phyloP scores from a whole-genome alignment of 2,888 invertebrate species.

The Sacculina carcini region DNA sequence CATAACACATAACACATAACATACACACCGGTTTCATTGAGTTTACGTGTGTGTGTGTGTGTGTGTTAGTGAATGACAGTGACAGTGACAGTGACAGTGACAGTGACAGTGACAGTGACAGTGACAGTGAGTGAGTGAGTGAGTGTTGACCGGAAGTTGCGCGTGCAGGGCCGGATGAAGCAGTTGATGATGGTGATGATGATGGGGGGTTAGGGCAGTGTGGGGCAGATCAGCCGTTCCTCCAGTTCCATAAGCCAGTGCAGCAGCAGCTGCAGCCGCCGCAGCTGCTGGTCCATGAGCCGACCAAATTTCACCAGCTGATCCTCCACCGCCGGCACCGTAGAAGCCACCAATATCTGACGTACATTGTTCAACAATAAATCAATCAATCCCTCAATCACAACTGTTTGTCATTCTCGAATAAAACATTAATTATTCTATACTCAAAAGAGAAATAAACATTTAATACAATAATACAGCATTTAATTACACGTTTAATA shows the following conservation, averaged over 20 bases:
- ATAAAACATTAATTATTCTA: too few species aligned
- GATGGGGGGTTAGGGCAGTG: slow-evolving; percentile 32
- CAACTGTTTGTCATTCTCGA: too few species aligned
- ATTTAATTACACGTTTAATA: too few species aligned
- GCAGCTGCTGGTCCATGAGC: too few species aligned
- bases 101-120: slow-evolving; percentile 15
- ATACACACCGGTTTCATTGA: slow-evolving; percentile 1
- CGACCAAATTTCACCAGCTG: not conserved
- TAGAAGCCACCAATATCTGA: not conserved
- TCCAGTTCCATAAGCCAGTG: slow-evolving; percentile 48
- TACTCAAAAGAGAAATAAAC: too few species aligned
- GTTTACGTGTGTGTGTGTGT: slow-evolving; percentile 3
- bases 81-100: not conserved
- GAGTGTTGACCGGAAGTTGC: slow-evolving; percentile 89
- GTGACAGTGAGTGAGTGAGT: too few species aligned
- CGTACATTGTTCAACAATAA: too few species aligned
- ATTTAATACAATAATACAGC: too few species aligned
- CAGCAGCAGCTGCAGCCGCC: slow-evolving; percentile 21
- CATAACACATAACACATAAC: too few species aligned
- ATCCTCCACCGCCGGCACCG: not conserved
- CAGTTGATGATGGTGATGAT: slow-evolving; percentile 25
- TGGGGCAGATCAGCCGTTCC: too few species aligned
- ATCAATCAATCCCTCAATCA: too few species aligned
- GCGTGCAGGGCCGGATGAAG: slow-evolving; percentile 46
- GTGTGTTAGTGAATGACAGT: too few species aligned